phyloP scores from a whole-genome alignment of 1,140 invertebrate genomes.

The Bombus superbus region DNA sequence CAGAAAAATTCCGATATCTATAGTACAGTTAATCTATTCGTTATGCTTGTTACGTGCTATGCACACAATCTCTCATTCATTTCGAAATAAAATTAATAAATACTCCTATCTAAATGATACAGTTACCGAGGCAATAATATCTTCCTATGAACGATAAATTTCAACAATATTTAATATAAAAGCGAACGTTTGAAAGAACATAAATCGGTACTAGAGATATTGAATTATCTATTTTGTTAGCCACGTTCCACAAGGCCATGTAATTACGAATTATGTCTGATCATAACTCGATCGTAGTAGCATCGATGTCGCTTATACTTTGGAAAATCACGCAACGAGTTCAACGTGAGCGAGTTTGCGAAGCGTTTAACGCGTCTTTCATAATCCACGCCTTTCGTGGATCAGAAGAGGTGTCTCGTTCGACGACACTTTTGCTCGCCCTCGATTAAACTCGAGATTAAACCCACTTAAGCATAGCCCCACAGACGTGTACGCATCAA shows the following conservation, averaged over 20 bases:
- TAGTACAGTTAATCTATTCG: background rate
- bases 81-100: background rate
- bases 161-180: too few relatives aligned
- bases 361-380: background rate
- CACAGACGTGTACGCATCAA: background rate
- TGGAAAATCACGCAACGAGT: background rate
- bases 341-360: background rate
- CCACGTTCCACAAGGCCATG: too few relatives aligned
- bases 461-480: conserved; percentile 32
- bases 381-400: conserved; percentile 20
- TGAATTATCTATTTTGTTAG: background rate
- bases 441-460: conserved; percentile 61
- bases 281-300: background rate
- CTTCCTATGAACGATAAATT: too few relatives aligned
- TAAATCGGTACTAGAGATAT: background rate
- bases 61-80: background rate
- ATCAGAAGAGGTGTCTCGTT: conserved; percentile 36
- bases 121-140: background rate
- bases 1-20: background rate
- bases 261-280: background rate
- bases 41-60: too few relatives aligned
- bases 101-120: background rate
- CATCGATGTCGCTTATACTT: background rate
- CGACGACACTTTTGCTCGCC: conserved; percentile 70
- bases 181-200: too few relatives aligned